Percentiles rank a stretch among this genome's conserved stretches.
phyloP scores from a whole-genome alignment of 2,113 vertebrate genomes.

The Grammomys surdaster region DNA sequence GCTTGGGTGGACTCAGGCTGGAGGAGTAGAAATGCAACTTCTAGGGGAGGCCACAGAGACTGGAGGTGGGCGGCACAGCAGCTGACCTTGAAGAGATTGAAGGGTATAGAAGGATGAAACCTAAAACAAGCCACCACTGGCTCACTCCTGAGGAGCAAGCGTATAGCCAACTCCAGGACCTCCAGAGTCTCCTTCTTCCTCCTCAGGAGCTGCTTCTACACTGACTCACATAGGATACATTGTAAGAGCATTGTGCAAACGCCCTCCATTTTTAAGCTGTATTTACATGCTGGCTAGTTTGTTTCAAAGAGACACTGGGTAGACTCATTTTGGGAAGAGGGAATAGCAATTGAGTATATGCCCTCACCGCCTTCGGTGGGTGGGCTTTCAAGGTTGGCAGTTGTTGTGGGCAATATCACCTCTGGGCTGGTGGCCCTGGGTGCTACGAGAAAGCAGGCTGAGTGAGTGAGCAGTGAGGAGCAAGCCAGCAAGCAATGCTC shows the following conservation, averaged over 20 bases:
- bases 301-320: background rate
- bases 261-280: background rate
- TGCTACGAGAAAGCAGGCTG: background rate
- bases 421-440: background rate
- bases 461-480: background rate
- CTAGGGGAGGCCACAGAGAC: background rate
- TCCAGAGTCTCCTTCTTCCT: too few species aligned
- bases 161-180: too few species aligned
- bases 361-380: background rate
- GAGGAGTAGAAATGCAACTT: background rate
- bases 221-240: background rate
- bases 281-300: background rate
- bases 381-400: background rate
- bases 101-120: background rate
- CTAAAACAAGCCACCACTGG: background rate
- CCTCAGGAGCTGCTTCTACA: too few species aligned
- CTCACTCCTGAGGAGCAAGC: background rate
- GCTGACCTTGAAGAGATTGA: background rate
- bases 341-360: background rate
- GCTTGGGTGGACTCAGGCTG: background rate
- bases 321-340: background rate
- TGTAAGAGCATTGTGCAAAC: background rate
- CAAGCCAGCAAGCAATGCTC: background rate
- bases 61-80: rapidly evolving
- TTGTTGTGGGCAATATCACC: background rate